A percentile compares a stretch with the other conserved stretches of the same genome.
Conservation (phyloP, 2,797 vertebrate genomes). For the Triplophysa bombifrons region DNA sequence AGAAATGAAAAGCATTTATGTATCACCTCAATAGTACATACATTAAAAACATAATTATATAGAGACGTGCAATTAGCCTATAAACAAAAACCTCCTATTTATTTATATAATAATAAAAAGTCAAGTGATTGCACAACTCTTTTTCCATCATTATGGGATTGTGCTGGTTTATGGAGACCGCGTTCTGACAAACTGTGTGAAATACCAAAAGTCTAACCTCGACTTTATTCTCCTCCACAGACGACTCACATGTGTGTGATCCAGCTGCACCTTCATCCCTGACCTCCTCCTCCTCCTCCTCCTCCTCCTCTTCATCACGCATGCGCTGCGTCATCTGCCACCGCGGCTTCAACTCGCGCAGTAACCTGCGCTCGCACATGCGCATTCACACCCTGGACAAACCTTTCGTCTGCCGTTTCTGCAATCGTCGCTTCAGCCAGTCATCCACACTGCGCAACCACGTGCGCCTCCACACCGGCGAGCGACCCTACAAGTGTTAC, state of each 20-base stretch:
- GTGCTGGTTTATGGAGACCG: too few species aligned
- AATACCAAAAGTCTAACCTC: background rate
- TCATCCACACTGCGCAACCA: conserved; percentile 97
- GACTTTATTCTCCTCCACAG: conserved; percentile 64
- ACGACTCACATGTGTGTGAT: conserved; percentile 86
- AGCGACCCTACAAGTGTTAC: conserved; percentile 96
- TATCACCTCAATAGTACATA: too few species aligned
- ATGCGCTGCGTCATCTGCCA: conserved; percentile 99
- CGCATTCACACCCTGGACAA: conserved; percentile 99
- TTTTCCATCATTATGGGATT: too few species aligned
- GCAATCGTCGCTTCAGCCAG: conserved; percentile 98
- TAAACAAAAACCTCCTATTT: too few species aligned
- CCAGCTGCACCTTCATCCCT: conserved; percentile 57
- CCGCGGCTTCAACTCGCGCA: conserved; percentile 98
- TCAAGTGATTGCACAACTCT: too few species aligned
- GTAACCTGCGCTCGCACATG: conserved; percentile 99
- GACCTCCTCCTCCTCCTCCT: conserved; percentile 43
- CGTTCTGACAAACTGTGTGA: background rate
- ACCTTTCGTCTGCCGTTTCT: conserved; percentile 96
- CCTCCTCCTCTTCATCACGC: conserved; percentile 66
- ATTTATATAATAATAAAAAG: too few species aligned
- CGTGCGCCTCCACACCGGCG: conserved; percentile 95
- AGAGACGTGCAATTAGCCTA: too few species aligned
- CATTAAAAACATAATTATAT: too few species aligned
- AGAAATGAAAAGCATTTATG: too few species aligned